Base-by-base conservation (phyloP, 1,140 invertebrate species). In the Drosophila guanche region DNA sequence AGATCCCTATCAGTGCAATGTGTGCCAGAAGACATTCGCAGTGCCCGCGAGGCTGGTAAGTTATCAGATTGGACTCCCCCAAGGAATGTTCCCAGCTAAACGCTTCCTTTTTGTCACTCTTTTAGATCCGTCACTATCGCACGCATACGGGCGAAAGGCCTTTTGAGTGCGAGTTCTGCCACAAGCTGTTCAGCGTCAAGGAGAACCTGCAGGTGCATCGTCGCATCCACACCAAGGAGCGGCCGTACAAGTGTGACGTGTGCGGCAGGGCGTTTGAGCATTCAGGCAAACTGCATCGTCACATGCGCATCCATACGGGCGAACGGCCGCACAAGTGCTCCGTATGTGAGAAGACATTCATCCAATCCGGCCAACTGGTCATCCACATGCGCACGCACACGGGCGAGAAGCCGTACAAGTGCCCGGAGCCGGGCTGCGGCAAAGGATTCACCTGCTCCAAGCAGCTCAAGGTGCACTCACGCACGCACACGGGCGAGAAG, bases 321-420 rank as follows among this genome's bases (percentile, higher is more conserved):
- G 98, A 99, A 91, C 94, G 97, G 22, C 98, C 98, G 0, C 98
- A 98, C 92, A 96, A 96, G 79, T 99, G 98, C 90, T 95, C 94
- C n/a, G 95, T 98, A 47, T 99, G 98, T 91, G 94, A 95, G 53
- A 97, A 97, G 90, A 97, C 96, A 0, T 98, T 97, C 89, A 97
- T 97, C 25, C 96, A 97, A 86, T 96, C 95, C 40, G 96, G 98
- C 2, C 96, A 97, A 79, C 88, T 97, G 62, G 96, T 97, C 0
- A 97, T 97, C 63, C 96, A 97, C 85, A 95, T 96, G 92, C 93
- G 96, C 14, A 97, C 96, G 0, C 96, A 99, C 91, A 99, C 98
- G 0, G 94, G 97, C 1, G 96, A 97, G 92, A 97, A 97, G 90
- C 97, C 97, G 0, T 98, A 97, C 85, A 95, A 97, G 10, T 99